Base-by-base conservation (phyloP, 2,113 vertebrate genomes). In the Geococcyx californianus region DNA sequence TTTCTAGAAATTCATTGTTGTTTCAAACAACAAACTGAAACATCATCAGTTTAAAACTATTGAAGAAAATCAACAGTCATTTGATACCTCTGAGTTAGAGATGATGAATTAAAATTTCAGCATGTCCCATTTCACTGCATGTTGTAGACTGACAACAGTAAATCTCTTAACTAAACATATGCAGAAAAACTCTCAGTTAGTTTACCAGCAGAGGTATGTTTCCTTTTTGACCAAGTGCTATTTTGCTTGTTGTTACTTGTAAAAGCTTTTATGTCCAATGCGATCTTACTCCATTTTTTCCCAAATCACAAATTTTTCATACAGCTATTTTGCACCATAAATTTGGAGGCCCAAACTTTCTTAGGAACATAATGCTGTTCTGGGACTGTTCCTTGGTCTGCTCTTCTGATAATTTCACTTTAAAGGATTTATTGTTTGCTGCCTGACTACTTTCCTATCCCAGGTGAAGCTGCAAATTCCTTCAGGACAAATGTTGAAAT, bases 21-120 rank as follows among this genome's bases (percentile, higher is more conserved):
- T 93, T 88, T 92, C 60, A 87, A 78, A 45, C 44, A 93, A 18
- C 76, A 85, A 76, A 83, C 23, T n/a, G n/a, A 86, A 92, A 60
- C 25, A n/a, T 9, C 31, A 75, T 74, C 58, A 44, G 23, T 81
- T n/a, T 96, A 78, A 63, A 88, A 33, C 54, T 80, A 9, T 12
- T 64, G 59, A 86, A 67, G 52, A 77, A 93, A 92, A 88, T 47
- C 34, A 74, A 28, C 42, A 44, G 33, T 83, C 28, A 49, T 81
- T 52, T 93, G 64, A 56, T 44, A 72, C 11, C 28, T 80, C 72
- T 44, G 18, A 80, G 45, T 80, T 74, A 80, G 67, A 77, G 49
- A 79, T 31, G 45, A 55, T 52, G 40, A 80, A 64, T 79, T 83
- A 79, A 87, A 78, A 76, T 73, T 60, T 73, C 59, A 69, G 1